phyloP scores from a whole-genome alignment of 2,797 vertebrate genomes.

The Siniperca obscura region DNA sequence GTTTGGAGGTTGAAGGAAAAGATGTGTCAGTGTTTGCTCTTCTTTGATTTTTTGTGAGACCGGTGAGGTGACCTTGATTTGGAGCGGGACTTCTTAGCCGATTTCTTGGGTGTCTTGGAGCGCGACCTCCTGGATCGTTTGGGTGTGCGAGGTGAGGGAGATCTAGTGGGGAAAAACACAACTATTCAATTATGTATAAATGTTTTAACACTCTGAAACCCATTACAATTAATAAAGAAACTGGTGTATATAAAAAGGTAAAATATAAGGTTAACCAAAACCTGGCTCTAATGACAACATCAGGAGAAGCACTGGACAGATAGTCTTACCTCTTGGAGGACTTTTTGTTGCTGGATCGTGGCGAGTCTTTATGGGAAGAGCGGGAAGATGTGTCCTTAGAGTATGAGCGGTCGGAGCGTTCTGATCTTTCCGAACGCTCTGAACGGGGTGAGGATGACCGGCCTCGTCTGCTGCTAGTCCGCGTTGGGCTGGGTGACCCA shows the following conservation, averaged over 20 bases:
- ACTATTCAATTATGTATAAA: neutral
- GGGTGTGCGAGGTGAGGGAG: conserved; percentile 96
- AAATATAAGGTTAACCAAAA: too few species aligned
- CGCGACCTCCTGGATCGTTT: conserved; percentile 95
- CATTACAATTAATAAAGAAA: too few species aligned
- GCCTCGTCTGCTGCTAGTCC: conserved; percentile 89
- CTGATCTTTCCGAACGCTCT: conserved; percentile 89
- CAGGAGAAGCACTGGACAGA: fast-evolving
- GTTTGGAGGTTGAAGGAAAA: conserved; percentile 58
- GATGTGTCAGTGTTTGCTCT: conserved; percentile 97
- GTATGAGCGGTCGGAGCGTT: conserved; percentile 91
- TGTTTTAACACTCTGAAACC: neutral
- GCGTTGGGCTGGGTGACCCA: conserved; percentile 91
- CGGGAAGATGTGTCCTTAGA: conserved; percentile 91
- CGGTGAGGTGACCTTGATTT: conserved; percentile 97
- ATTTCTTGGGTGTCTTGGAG: conserved; percentile 96
- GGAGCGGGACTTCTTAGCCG: conserved; percentile 97
- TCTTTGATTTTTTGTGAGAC: conserved; percentile 99
- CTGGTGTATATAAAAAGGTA: too few species aligned
- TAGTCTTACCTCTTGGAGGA: conserved; percentile 90
- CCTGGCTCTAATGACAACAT: neutral
- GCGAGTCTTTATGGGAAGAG: conserved; percentile 95
- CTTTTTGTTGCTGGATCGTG: conserved; percentile 94
- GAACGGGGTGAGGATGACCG: conserved; percentile 95
- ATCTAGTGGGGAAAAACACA: conserved; percentile 79